Evolutionary conservation across 2,797 vertebrate genomes (phyloP), one percentile per base, ranked within the genome.

Genomic region (Urocyon cinereoargenteus): DNA sequence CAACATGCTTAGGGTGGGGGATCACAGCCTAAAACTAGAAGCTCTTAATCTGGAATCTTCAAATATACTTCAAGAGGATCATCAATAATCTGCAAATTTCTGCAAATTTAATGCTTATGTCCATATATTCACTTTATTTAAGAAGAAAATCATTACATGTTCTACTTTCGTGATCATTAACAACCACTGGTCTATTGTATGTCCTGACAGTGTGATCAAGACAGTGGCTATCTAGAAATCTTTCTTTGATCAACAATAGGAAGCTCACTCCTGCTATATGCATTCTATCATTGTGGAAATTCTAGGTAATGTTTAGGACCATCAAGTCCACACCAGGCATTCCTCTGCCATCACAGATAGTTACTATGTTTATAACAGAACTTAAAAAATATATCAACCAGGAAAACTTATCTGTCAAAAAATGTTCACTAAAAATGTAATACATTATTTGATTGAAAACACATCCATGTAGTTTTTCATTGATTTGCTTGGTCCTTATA

Each of bases 401-500:
- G 62, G 31, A 92, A 94, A 77, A 96, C 55, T 49, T 61, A 34
- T 24, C 72, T 79, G 19, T 79, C 70, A 88, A 85, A 73, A 26
- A 77, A 4, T 82, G 10, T 79, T 92, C 11, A 70, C 40, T 77
- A 84, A 97, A 93, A 72, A 83, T 96, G 16, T 10, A 95, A 34
- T 79, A n/a, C 18, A 79, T 57, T 64, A 82, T 59, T 70, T 64
- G 18, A 95, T 53, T 77, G 22, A 68, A 73, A 96, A 85, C 73
- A 0, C 4, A 79, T 82, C 53, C 34, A 92, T 86, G 68, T 45
- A 93, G 5, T 73, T 6, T 83, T 94, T 87, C 45, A 77, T 55
- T 95, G 34, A 90, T 77, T 92, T 73, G 8, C 24, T 92, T 92
- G 31, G 31, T 85, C 18, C 57, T 62, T 96, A 88, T 36, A 89